Evolutionary conservation across 2,797 vertebrate species (phyloP).

Genomic region (Gambelia wislizenii): DNA sequence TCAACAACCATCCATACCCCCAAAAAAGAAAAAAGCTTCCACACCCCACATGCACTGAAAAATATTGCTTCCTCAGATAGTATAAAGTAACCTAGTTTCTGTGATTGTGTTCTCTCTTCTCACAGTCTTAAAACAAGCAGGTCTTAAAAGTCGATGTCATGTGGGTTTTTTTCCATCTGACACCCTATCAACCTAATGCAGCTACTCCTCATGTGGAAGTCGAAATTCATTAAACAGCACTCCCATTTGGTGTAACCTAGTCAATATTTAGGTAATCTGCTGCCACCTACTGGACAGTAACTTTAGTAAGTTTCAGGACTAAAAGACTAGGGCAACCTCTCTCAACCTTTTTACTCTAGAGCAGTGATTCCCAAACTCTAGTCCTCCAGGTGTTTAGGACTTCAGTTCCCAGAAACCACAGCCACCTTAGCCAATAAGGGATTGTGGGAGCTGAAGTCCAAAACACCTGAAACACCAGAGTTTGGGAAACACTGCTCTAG

Average conservation of each 20-base stretch:
- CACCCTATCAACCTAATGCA: too few relatives aligned
- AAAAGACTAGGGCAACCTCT: too few relatives aligned
- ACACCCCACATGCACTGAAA: not conserved
- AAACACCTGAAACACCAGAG: too few relatives aligned
- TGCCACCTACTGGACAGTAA: slow-evolving; percentile 36
- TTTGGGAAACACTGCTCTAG: too few relatives aligned
- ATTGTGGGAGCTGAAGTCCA: too few relatives aligned
- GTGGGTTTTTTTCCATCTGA: not conserved
- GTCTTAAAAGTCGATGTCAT: not conserved
- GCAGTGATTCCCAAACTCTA: too few relatives aligned
- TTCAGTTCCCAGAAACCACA: too few relatives aligned
- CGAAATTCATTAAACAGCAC: not conserved
- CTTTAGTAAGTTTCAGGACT: not conserved
- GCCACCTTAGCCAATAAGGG: too few relatives aligned
- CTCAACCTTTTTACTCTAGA: too few relatives aligned
- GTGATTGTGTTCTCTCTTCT: not conserved
- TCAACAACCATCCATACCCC: not conserved
- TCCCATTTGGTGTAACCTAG: too few relatives aligned
- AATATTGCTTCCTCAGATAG: not conserved
- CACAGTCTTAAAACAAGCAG: not conserved
- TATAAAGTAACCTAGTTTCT: not conserved
- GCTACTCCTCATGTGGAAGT: not conserved
- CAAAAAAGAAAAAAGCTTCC: not conserved
- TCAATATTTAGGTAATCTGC: not conserved
- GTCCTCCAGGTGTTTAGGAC: too few relatives aligned